Evolutionary conservation across 2,888 invertebrate species (phyloP).

Genomic region (Taphrorychus bicolor): DNA sequence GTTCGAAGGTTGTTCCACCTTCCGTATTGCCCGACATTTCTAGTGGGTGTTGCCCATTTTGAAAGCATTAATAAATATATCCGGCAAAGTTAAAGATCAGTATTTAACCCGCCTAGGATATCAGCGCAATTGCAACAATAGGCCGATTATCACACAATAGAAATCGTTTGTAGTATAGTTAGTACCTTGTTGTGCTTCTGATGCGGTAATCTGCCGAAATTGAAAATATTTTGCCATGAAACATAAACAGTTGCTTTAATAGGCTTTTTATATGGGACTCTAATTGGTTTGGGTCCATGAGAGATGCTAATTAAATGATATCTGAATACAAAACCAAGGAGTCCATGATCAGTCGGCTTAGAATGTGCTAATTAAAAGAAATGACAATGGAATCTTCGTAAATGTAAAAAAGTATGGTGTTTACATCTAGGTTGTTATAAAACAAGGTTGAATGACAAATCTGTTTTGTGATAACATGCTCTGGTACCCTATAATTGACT

Average conservation of each 20-base stretch:
- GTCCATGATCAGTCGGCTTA: not conserved
- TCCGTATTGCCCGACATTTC: constrained; percentile 3
- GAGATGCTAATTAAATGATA: not conserved
- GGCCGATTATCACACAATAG: constrained; percentile 10
- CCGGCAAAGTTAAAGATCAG: not conserved
- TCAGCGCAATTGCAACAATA: not conserved
- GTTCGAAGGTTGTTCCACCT: constrained; percentile 4
- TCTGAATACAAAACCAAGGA: not conserved
- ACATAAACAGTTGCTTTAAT: too few species aligned
- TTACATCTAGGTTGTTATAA: too few species aligned
- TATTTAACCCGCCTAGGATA: not conserved
- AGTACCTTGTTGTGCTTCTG: too few species aligned
- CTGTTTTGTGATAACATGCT: too few species aligned
- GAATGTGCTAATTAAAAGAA: not conserved
- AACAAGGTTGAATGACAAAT: too few species aligned
- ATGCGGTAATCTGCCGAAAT: too few species aligned
- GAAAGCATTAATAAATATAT: not conserved
- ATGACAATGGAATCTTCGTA: not conserved
- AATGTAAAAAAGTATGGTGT: too few species aligned
- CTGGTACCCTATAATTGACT: too few species aligned
- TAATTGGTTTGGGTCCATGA: too few species aligned
- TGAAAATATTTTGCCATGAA: too few species aligned
- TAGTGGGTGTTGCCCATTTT: not conserved
- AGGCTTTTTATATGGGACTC: too few species aligned
- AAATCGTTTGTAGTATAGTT: not conserved